These are phyloP conservation scores for Tubulanus polymorphus DNA, from an alignment of 2,888 invertebrate species.

Conservation along the genomic window DNA sequence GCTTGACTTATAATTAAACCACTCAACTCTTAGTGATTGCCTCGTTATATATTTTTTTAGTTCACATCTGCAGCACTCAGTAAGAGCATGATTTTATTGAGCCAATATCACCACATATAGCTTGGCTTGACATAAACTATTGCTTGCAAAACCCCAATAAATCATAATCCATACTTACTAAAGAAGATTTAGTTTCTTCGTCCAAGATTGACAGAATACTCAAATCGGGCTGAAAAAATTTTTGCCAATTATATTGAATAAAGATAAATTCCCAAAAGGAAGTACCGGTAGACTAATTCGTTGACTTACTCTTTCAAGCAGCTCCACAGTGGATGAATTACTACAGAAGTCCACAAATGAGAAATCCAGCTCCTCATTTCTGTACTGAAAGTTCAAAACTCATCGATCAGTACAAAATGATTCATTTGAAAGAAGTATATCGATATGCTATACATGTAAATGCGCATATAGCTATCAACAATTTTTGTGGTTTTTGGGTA, in stretches of 20 bases:
- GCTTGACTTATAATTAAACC: too few species aligned
- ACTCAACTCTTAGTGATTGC: too few species aligned
- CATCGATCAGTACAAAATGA: neutral
- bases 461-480: neutral
- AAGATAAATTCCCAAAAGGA: neutral
- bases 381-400: slow-evolving; percentile 29
- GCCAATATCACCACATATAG: too few species aligned
- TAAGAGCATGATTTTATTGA: too few species aligned
- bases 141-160: neutral
- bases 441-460: neutral
- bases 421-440: neutral
- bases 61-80: too few species aligned
- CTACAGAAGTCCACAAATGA: slow-evolving; percentile 41
- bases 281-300: neutral
- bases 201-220: slow-evolving; percentile 42
- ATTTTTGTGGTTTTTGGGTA: slow-evolving; percentile 15
- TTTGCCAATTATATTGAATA: neutral
- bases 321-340: slow-evolving; percentile 40
- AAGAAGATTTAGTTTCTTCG: slow-evolving; percentile 45
- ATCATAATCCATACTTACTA: slow-evolving; percentile 23
- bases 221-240: slow-evolving; percentile 32
- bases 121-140: too few species aligned
- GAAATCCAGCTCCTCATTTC: slow-evolving; percentile 37
- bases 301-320: slow-evolving; percentile 35
- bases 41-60: too few species aligned